Percentiles rank a stretch among this genome's conserved stretches.
Evolutionary conservation across 1,140 invertebrate genomes (phyloP).

Genomic region (Pseudomyrmex dendroicus): DNA sequence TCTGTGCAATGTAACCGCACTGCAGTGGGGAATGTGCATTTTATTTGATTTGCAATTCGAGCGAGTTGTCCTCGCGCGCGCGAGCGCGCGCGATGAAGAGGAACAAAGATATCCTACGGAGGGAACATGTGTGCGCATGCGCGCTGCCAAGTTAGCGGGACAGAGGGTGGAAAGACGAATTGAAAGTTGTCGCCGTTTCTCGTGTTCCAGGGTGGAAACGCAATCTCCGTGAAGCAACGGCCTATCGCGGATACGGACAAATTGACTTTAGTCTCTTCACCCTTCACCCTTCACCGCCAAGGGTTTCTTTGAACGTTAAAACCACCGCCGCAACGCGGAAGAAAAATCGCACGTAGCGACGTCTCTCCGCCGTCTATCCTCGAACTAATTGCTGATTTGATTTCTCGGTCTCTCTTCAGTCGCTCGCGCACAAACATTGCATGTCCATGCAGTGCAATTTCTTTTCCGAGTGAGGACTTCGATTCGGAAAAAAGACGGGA

Average conservation of each 20-base stretch:
- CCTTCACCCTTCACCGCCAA: neutral
- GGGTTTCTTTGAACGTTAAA: conserved; percentile 5
- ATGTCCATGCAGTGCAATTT: conserved; percentile 4
- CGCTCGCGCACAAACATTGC: neutral
- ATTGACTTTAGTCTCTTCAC: conserved; percentile 61
- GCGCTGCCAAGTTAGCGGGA: neutral
- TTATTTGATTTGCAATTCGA: conserved; percentile 75
- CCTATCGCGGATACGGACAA: conserved; percentile 59
- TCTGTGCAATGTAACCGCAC: conserved; percentile 41
- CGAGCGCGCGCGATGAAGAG: conserved; percentile 3
- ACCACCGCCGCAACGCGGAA: conserved; percentile 9
- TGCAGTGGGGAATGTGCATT: conserved; percentile 40
- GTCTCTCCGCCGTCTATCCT: neutral
- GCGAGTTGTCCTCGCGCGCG: conserved; percentile 57
- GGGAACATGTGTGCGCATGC: conserved; percentile 4
- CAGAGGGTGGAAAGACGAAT: conserved; percentile 63
- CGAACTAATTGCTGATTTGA: conserved; percentile 28
- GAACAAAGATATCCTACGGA: conserved; percentile 38
- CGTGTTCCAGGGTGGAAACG: conserved; percentile 63
- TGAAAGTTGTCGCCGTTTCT: conserved; percentile 61
- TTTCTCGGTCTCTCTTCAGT: neutral
- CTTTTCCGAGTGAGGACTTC: neutral
- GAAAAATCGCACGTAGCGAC: conserved; percentile 35
- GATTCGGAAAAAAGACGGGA: conserved; percentile 9
- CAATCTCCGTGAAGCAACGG: conserved; percentile 59